Conservation (phyloP, 2,797 vertebrate genomes). For the Falco novaeseelandiae region DNA sequence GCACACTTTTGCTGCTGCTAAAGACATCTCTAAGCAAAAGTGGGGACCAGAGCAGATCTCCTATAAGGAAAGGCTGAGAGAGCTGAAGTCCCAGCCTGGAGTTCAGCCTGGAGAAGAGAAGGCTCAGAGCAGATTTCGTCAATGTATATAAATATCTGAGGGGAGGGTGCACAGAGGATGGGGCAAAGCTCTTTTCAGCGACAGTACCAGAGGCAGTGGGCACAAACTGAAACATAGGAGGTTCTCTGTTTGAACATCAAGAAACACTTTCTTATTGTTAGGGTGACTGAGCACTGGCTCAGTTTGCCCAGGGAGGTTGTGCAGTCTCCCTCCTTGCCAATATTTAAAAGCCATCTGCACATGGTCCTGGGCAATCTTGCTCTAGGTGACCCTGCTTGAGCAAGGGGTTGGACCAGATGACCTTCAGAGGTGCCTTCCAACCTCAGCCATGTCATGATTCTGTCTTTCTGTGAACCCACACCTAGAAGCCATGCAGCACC, state of each 20-base stretch:
- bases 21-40: not conserved
- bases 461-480: not conserved
- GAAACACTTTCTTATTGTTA: not conserved
- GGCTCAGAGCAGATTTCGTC: not conserved
- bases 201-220: rapidly evolving
- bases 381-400: not conserved
- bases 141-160: not conserved
- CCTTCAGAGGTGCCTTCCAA: not conserved
- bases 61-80: not conserved
- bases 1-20: not conserved
- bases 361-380: not conserved
- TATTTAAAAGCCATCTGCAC: not conserved
- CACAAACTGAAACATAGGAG: not conserved
- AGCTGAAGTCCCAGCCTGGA: not conserved
- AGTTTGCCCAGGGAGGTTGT: not conserved
- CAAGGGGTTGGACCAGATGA: not conserved
- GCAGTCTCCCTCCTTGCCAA: not conserved
- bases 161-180: not conserved
- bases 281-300: not conserved
- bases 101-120: not conserved
- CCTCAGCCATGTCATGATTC: not conserved
- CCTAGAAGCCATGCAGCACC: not conserved
- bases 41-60: not conserved
- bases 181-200: not conserved
- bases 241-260: not conserved